A percentile compares a stretch with the other conserved stretches of the same genome.
Conservation (phyloP, 1,140 invertebrate genomes). For the Zaprionus gabonicus region DNA sequence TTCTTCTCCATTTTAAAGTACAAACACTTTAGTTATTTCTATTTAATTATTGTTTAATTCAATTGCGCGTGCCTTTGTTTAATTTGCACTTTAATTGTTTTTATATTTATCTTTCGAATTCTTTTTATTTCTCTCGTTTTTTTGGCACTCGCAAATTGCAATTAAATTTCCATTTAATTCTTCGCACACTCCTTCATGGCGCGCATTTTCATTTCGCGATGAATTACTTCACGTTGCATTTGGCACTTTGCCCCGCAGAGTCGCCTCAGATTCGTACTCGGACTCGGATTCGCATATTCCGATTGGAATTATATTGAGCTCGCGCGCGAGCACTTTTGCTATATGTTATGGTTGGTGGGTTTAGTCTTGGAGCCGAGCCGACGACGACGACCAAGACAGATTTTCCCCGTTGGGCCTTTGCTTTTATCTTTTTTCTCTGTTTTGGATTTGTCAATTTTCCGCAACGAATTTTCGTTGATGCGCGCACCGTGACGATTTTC, state of each 20-base stretch:
- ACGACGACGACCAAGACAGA: slow-evolving; percentile 36
- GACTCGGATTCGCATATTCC: slow-evolving; percentile 60
- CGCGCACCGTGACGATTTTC: slow-evolving; percentile 81
- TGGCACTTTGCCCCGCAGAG: slow-evolving; percentile 47
- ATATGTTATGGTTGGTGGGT: background rate
- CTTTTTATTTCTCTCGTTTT: slow-evolving; percentile 6
- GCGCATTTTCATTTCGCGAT: slow-evolving; percentile 52
- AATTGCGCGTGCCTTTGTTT: background rate
- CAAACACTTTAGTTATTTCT: slow-evolving; percentile 9
- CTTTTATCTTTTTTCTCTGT: slow-evolving; percentile 29
- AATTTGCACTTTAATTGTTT: slow-evolving; percentile 24
- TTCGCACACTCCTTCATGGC: slow-evolving; percentile 30
- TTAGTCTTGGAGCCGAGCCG: slow-evolving; percentile 36
- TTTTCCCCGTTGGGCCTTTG: slow-evolving; percentile 45
- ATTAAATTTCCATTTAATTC: slow-evolving; percentile 21
- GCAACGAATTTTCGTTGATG: slow-evolving; percentile 62
- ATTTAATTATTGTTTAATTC: slow-evolving; percentile 35
- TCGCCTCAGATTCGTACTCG: slow-evolving; percentile 3
- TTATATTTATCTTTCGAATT: background rate
- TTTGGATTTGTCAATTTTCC: slow-evolving; percentile 51
- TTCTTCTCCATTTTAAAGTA: slow-evolving; percentile 55
- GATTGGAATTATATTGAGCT: slow-evolving; percentile 47
- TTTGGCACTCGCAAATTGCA: slow-evolving; percentile 45
- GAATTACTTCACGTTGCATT: slow-evolving; percentile 58
- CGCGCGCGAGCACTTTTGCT: slow-evolving; percentile 7